Base-by-base conservation (phyloP, 2,888 invertebrate genomes). In the Harpalus rufipes region DNA sequence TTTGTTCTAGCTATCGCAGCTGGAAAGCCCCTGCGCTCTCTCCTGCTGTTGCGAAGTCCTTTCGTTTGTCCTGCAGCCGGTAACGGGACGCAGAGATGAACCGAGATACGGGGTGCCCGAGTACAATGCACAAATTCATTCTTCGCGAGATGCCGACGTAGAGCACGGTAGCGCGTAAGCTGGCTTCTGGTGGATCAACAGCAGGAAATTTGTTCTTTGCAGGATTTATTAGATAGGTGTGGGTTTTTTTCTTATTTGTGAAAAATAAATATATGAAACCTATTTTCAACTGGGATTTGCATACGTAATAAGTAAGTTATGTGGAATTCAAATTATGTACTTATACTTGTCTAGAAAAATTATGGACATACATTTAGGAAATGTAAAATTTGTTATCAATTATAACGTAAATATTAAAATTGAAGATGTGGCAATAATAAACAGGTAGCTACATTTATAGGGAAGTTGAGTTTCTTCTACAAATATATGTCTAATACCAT, bases 101-200 rank as follows among this genome's bases (percentile, higher is more conserved):
- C 78, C 25, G 32, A 78, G 78, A 78, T 78, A 78, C 78, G 58
- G 12, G 56, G 76, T 56, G 44, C 56, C 78, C 12, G 51, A 56
- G 58, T 58, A 78, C 78, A 78, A 78, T 78, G 78, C 56, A 78
- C 78, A 39, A 78, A 78, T 78, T 78, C 32, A 58, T 78, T 74
- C 72, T 74, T 74, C 41, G 72, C 72, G 18, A 74, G 41, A 32
- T 32, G 6, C 32, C 32, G 6, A 32, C 32, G 4, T 14, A 16
- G 32, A 32, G 16, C 39, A 76, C 76, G 76, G 76, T 76, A 56
- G 76, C 76, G 44, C 21, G 56, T 18, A 12, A 7, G 51, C 41
- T 72, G 14, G 72, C 44, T 51, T 51, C 44, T 51, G 44, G 44
- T 32, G 44, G 44, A 51, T 51, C 61, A 21, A 14, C 61, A 4